Evolutionary conservation across 2,888 invertebrate genomes (phyloP).

Genomic region (Meteorus cinctellus): DNA sequence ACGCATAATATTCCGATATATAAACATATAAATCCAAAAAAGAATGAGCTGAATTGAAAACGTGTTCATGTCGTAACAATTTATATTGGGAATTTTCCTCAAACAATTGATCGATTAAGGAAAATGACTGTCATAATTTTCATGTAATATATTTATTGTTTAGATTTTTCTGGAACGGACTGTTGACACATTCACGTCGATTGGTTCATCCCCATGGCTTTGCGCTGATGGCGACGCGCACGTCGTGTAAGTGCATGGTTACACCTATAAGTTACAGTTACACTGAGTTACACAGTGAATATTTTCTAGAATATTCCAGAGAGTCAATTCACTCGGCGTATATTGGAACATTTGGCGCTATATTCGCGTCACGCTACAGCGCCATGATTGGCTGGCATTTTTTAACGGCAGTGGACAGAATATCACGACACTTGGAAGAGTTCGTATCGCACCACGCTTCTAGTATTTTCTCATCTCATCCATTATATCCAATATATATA

Average conservation of each 20-base stretch:
- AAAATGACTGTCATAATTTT: no score
- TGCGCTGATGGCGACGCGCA: not conserved
- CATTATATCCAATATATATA: not conserved
- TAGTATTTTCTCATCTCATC: slow-evolving; percentile 31
- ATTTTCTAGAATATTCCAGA: slow-evolving; percentile 67
- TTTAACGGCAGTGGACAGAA: slow-evolving; percentile 50
- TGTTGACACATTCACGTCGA: no score
- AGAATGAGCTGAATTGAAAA: no score
- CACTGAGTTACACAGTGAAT: slow-evolving; percentile 8
- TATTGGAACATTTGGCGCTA: slow-evolving; percentile 49
- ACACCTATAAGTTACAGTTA: not conserved
- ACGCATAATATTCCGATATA: no score
- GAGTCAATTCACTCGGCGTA: slow-evolving; percentile 32
- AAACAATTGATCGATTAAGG: no score
- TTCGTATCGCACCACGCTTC: slow-evolving; percentile 29
- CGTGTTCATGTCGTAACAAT: no score
- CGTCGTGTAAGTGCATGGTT: not conserved
- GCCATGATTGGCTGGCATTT: slow-evolving; percentile 63
- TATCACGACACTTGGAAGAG: slow-evolving; percentile 2
- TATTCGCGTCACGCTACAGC: slow-evolving; percentile 37
- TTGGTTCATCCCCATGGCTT: no score
- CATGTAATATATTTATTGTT: no score
- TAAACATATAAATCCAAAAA: no score
- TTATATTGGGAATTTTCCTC: no score
- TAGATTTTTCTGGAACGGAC: no score